phyloP scores from a whole-genome alignment of 2,113 vertebrate genomes.

The Sorex fumeus region DNA sequence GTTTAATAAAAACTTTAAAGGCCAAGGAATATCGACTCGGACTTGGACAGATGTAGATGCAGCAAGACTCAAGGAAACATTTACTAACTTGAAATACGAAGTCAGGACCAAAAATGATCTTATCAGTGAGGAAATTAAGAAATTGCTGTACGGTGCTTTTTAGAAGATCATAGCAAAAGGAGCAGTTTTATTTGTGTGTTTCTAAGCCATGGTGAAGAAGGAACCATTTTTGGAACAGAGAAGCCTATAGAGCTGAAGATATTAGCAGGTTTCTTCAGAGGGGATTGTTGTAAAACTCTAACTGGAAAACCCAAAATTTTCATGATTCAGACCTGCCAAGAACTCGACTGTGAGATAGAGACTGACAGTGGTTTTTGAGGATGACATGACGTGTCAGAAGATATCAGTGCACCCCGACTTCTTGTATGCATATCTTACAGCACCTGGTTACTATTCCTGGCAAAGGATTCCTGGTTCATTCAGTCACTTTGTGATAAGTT shows the following conservation, averaged over 20 bases:
- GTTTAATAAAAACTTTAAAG: conserved; percentile 95
- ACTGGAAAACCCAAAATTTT: conserved; percentile 97
- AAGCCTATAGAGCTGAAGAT: conserved; percentile 87
- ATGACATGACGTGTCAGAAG: conserved; percentile 86
- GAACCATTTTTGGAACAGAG: conserved; percentile 93
- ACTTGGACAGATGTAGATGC: conserved; percentile 96
- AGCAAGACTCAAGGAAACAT: conserved; percentile 91
- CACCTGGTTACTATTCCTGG: conserved; percentile 98
- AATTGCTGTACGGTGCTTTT: conserved; percentile 88
- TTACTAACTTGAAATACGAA: conserved; percentile 93
- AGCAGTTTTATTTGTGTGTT: conserved; percentile 95
- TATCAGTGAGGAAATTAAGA: conserved; percentile 88
- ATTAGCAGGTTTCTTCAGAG: conserved; percentile 86
- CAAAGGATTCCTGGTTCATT: conserved; percentile 96
- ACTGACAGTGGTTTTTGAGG: conserved; percentile 88
- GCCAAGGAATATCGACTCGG: conserved; percentile 92
- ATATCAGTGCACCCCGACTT: conserved; percentile 97
- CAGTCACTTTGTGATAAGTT: conserved; percentile 93
- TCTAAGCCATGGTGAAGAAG: conserved; percentile 96
- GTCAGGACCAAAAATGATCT: conserved; percentile 94
- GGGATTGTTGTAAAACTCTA: conserved; percentile 92
- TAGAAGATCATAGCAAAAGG: conserved; percentile 92
- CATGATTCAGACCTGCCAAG: conserved; percentile 98
- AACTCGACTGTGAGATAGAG: conserved; percentile 92
- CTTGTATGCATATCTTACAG: conserved; percentile 95